Evolutionary conservation across 2,113 vertebrate genomes (phyloP), one percentile per base, ranked within the genome.

Genomic region (Tragelaphus strepsiceros): DNA sequence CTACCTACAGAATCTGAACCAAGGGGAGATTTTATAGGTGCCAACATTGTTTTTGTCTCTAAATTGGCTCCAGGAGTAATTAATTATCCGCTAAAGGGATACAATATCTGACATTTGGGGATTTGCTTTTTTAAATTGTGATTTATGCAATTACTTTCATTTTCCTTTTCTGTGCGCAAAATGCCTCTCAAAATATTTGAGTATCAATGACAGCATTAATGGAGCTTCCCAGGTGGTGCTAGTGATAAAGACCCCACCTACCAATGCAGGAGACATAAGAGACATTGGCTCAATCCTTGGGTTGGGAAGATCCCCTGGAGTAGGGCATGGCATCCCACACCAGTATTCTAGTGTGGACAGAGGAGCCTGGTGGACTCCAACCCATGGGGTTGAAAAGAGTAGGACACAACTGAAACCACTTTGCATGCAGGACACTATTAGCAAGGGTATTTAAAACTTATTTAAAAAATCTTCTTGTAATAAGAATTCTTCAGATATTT

Each of bases 41-140:
- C 39, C 88, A 78, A 77, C 15, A 61, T 11, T 82, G 74, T 84
- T 94, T 92, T 90, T 77, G 49, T 81, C 97, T 95, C 81, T 51
- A 86, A 97, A 92, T 28, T 94, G 53, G 49, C 77, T 91, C 83
- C 32, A 92, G n/a, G 32, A 56, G 46, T 95, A 97, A 95, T 56
- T 94, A 82, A 95, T 56, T 94, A 82, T 96, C 59, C 43, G 82
- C 64, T 78, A n/a, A 95, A 92, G 53, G 81, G 95, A 91, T 51
- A 16, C 2, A 78, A 53, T 78, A 95, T 64, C 39, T 94, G 85
- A 92, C 64, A 78, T 87, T 93, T 82, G 64, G 28, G 19, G 64
- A 67, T 61, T 89, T 96, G 91, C 95, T 95, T 88, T 96, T 96
- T 96, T 93, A 80, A 96, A 93, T 62, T 62, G 28, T 49, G 28